Conservation (phyloP, 2,888 invertebrate genomes). For the Campoletis raptor region DNA sequence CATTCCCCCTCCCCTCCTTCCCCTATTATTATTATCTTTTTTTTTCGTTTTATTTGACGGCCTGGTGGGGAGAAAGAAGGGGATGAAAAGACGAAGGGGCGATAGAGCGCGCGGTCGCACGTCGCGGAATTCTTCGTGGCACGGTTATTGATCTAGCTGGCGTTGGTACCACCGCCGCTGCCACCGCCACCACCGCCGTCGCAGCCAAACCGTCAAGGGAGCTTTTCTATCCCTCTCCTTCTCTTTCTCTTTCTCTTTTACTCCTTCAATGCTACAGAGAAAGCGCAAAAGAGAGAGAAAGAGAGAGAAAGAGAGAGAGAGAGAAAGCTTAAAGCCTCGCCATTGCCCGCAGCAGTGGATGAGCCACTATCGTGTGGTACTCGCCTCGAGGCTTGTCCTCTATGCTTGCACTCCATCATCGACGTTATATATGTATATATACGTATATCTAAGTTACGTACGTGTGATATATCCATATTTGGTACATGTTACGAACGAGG, state of each 20-base stretch:
- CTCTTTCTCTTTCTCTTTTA: not conserved
- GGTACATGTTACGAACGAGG: not conserved
- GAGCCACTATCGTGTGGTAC: conserved; percentile 48
- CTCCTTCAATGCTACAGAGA: conserved; percentile 13
- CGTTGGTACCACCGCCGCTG: conserved; percentile 56
- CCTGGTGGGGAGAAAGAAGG: not conserved
- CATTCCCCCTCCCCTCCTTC: not conserved
- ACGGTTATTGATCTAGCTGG: conserved; percentile 73
- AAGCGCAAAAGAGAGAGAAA: conserved; percentile 28
- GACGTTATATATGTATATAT: not conserved
- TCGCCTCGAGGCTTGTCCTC: conserved; percentile 45
- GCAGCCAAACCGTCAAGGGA: conserved; percentile 44
- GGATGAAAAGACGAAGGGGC: conserved; percentile 26
- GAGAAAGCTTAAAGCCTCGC: conserved; percentile 71
- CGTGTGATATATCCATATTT: not conserved
- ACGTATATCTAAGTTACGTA: not conserved
- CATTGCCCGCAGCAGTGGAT: conserved; percentile 66
- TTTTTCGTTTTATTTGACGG: conserved; percentile 13
- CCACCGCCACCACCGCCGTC: conserved; percentile 36
- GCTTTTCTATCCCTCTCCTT: conserved; percentile 30
- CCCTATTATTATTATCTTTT: not conserved
- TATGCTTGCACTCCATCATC: conserved; percentile 33
- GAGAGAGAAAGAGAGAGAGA: conserved; percentile 42
- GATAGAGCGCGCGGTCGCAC: conserved; percentile 64
- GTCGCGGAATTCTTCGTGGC: conserved; percentile 76